These are phyloP conservation scores for Athalia rosae DNA, from an alignment of 2,888 invertebrate genomes.

Conservation along the genomic window DNA sequence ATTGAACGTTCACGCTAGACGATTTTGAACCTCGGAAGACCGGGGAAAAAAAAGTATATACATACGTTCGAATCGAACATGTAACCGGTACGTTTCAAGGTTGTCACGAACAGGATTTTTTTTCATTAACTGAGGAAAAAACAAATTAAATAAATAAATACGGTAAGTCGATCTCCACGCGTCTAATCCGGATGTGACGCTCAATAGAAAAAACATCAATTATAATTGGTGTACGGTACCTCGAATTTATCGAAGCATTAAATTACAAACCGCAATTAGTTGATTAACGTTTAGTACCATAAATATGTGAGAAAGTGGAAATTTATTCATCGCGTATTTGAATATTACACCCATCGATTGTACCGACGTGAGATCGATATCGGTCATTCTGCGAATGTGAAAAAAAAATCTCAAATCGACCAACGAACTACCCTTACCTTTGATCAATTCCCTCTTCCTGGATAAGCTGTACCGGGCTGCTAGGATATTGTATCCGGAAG, in stretches of 20 bases:
- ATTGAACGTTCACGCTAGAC: too few relatives aligned
- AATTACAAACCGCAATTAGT: conserved; percentile 52
- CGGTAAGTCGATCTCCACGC: background rate
- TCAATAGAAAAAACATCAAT: conserved; percentile 17
- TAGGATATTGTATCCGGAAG: background rate
- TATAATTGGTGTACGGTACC: background rate
- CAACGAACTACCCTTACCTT: too few relatives aligned
- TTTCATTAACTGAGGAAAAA: background rate
- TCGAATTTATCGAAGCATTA: conserved; percentile 48
- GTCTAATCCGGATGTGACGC: conserved; percentile 43
- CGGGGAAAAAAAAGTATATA: too few relatives aligned
- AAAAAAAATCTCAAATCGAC: too few relatives aligned
- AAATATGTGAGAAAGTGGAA: conserved; percentile 6
- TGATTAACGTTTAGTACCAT: conserved; percentile 35
- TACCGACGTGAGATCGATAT: background rate
- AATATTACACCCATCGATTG: conserved; percentile 47
- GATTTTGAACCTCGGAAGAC: too few relatives aligned
- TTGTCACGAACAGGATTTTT: too few relatives aligned
- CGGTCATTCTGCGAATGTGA: too few relatives aligned
- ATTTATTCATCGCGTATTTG: conserved; percentile 46
- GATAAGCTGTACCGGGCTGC: background rate
- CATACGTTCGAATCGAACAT: too few relatives aligned
- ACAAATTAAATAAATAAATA: background rate
- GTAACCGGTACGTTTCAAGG: too few relatives aligned
- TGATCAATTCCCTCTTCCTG: background rate